Evolutionary conservation across 2,113 vertebrate species (phyloP), one percentile per base, ranked within the genome.

Genomic region (Cinclus mexicanus): DNA sequence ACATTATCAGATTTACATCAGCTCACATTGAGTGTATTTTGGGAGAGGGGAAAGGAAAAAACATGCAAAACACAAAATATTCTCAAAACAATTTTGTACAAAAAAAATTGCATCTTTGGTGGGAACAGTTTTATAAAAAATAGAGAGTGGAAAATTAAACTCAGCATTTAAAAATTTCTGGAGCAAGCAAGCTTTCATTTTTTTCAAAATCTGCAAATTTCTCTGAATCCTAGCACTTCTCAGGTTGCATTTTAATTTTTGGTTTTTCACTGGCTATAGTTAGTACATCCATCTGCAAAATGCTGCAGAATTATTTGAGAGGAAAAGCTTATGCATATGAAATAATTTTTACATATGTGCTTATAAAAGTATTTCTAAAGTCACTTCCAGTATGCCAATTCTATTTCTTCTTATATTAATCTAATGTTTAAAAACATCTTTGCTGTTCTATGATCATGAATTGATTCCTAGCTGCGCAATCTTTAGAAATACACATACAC

Each of bases 281-380:
- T 87, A 89, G 69, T 42, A 84, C 53, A 74, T 57, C 74, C 57
- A 79, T 85, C 78, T 90, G 81, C 55, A 90, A 87, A 93, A 74
- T 35, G 57, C 42, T 69, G 25, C 7, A 2, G 70, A 49, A 89
- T 87, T 93, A 91, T 87, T 91, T 85, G 81, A 94, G 67, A 95
- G 59, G 42, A 94, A 91, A 87, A 94, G 14, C 44, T 80, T 92
- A 83, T 70, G 74, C 49, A 83, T 69, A 90, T 80, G 37, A 94
- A 95, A 84, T 39, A 3, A 61, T 64, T 96, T 90, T 90, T 57
- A 93, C 76, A 41, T 50, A 93, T 23, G 15, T 77, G 65, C 67
- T 81, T 82, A 75, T 56, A 80, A 86, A 95, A 65, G 37, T 23
- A 91, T 72, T 63, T 90, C 46, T 55, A 22, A 87, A 95, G 63